Conservation (phyloP, 2,113 vertebrate genomes). For the Lepus europaeus region DNA sequence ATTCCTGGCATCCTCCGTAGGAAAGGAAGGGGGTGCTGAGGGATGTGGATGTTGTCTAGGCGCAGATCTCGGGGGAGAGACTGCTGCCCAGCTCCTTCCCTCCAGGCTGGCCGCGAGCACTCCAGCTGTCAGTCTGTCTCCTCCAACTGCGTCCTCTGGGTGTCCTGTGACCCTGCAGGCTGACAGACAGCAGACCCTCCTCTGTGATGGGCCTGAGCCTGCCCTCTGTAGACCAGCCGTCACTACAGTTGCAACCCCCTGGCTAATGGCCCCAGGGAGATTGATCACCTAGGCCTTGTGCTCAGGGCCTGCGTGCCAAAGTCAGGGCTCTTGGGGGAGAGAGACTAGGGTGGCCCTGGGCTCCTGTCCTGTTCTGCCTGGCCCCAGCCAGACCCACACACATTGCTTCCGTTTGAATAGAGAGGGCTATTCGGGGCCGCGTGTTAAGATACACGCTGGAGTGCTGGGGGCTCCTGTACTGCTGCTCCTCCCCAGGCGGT, state of each 20-base stretch:
- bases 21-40: background rate
- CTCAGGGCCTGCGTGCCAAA: background rate
- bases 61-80: background rate
- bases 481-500: background rate
- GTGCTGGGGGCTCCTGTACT: background rate
- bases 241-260: background rate
- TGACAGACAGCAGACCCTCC: rapidly evolving
- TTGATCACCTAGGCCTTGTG: rapidly evolving
- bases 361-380: background rate
- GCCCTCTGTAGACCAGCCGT: background rate
- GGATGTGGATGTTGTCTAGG: background rate
- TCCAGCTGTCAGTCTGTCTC: background rate
- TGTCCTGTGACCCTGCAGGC: rapidly evolving
- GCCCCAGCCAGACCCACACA: background rate
- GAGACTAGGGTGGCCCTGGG: background rate
- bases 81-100: background rate
- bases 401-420: conserved; percentile 22
- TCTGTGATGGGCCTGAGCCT: background rate
- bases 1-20: background rate
- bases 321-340: background rate
- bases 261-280: background rate
- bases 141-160: background rate
- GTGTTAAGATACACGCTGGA: background rate
- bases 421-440: conserved; percentile 51
- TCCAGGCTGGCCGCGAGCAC: background rate